phyloP scores from a whole-genome alignment of 2,888 invertebrate genomes.

The Nomada flava region DNA sequence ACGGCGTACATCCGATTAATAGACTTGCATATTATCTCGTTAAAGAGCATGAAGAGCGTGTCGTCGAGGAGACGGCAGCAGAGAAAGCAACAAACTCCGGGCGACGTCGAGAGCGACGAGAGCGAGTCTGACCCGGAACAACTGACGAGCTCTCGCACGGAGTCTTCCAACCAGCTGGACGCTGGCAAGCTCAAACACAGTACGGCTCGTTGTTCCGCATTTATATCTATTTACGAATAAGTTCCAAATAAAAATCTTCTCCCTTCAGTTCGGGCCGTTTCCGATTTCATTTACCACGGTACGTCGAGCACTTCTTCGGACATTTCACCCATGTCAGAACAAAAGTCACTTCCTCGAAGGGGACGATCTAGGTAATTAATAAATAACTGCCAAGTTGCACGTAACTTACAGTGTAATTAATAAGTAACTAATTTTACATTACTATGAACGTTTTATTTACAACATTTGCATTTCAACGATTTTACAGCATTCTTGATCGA shows the following conservation, averaged over 20 bases:
- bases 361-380: conserved; percentile 88
- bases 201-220: conserved; percentile 82
- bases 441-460: too few relatives aligned
- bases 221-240: not conserved
- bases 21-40: not conserved
- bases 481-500: not conserved
- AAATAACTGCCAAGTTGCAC: not conserved
- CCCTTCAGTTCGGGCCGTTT: conserved; percentile 83
- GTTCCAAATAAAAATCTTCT: not conserved
- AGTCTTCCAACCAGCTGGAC: conserved; percentile 91
- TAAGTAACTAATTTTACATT: not conserved
- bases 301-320: conserved; percentile 92
- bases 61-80: conserved; percentile 86
- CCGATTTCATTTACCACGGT: conserved; percentile 91
- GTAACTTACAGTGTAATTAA: too few relatives aligned
- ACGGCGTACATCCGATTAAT: not conserved
- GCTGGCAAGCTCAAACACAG: conserved; percentile 89
- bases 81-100: conserved; percentile 86
- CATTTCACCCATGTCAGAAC: conserved; percentile 91
- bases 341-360: conserved; percentile 90
- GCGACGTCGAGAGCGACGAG: conserved; percentile 89
- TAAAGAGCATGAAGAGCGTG: conserved; percentile 83
- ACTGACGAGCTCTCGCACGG: conserved; percentile 89
- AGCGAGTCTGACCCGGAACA: conserved; percentile 91
- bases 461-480: too few relatives aligned